phyloP scores from a whole-genome alignment of 2,113 vertebrate species.

The Cephalopterus ornatus region DNA sequence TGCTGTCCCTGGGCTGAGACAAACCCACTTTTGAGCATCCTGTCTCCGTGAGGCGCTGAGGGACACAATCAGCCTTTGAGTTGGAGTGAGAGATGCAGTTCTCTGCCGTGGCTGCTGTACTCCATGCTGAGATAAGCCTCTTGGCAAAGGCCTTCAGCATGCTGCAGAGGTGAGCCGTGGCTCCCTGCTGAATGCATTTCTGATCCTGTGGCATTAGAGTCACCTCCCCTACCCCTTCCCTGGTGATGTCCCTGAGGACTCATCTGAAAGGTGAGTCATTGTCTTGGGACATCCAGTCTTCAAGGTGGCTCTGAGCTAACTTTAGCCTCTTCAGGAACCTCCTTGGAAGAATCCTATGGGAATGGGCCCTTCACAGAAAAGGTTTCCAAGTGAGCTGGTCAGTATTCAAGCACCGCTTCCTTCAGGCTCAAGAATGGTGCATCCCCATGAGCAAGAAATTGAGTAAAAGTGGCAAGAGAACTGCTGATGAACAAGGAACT shows the following conservation, averaged over 20 bases:
- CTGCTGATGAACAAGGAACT: not conserved
- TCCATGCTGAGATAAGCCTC: not conserved
- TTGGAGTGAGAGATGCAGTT: accelerated
- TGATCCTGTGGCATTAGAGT: not conserved
- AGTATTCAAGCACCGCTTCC: not conserved
- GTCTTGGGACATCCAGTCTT: not conserved
- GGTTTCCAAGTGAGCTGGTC: not conserved
- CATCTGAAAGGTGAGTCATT: not conserved
- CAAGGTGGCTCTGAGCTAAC: not conserved
- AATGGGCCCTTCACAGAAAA: not conserved
- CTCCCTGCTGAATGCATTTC: not conserved
- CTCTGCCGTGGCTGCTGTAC: not conserved
- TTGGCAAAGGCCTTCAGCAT: not conserved
- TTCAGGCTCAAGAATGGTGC: not conserved
- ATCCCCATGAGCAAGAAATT: not conserved
- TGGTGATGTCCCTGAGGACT: not conserved
- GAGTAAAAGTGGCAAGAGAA: not conserved
- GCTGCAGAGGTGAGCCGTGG: not conserved
- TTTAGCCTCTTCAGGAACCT: not conserved
- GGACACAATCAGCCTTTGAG: not conserved
- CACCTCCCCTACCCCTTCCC: not conserved
- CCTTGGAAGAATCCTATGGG: not conserved
- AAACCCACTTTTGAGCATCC: not conserved
- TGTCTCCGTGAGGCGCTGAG: not conserved
- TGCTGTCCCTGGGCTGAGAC: not conserved